Evolutionary conservation across 2,888 invertebrate species (phyloP), one percentile per base, ranked within the genome.

Genomic region (Gibbula magus): DNA sequence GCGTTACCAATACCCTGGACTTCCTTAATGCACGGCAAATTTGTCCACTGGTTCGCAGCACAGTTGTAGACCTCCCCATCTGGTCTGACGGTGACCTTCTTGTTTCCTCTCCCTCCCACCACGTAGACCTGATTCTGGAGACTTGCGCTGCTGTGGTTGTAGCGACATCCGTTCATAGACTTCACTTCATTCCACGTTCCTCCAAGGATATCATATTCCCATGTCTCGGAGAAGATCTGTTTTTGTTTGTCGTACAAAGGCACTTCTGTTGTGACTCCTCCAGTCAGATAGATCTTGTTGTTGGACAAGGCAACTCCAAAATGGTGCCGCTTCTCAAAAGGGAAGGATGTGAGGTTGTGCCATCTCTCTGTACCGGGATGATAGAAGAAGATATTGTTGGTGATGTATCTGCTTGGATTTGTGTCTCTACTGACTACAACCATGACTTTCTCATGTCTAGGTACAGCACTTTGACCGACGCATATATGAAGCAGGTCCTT

Each of bases 381-480:
- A 74, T 82, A 82, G 51, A 39, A 79, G 51, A 77, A 77, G 16
- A 82, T 29, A 16, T 67, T 45, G 29, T 22, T 61, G 25, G 61
- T 61, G 61, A 22, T 61, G 22, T 22, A 61, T 22, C 61, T 25
- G 13, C 66, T 45, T 20, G 70, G 35, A 45, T 75, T 77, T 16
- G 82, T 82, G 29, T 82, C 79, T 45, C 79, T 32, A 20, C 79
- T 74, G 2, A 82, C 75, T n/a, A 82, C 77, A n/a, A 79, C 79
- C 76, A 82, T 25, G 35, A 77, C 75, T 45, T 80, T 56, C 4
- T 51, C 61, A 25, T 79, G 29, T 66, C 81, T 66, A 16, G 76
- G 54, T 25, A 35, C 56, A 13, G 25, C 20, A 16, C 35, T 29
- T 32, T 2, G 18, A 20, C 39, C 32, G 20, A 25, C 10, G 25